These are phyloP conservation scores for Actenoides lindsayi DNA, from an alignment of 2,113 vertebrate species.

Conservation along the genomic window DNA sequence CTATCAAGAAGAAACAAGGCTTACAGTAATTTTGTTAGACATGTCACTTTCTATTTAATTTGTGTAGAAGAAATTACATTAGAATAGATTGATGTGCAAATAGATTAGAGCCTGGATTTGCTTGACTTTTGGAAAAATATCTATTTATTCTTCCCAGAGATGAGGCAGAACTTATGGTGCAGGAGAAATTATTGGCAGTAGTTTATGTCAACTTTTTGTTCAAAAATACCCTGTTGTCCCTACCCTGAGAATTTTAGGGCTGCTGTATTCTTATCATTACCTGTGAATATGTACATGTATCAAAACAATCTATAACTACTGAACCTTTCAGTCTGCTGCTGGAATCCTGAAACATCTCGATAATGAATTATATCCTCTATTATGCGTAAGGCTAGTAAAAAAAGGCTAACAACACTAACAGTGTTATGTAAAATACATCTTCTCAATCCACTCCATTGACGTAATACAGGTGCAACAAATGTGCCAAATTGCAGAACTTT, in stretches of 20 bases:
- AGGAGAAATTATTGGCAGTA: not conserved
- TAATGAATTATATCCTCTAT: not conserved
- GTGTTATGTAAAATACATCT: rapidly evolving
- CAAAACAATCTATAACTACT: not conserved
- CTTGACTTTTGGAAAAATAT: not conserved
- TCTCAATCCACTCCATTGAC: not conserved
- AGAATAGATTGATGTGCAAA: not conserved
- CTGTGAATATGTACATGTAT: not conserved
- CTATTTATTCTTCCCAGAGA: not conserved
- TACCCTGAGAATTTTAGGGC: not conserved
- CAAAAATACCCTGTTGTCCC: not conserved
- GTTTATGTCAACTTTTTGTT: not conserved
- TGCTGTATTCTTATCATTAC: not conserved
- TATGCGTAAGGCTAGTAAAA: not conserved
- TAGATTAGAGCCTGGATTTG: not conserved
- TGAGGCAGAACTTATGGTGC: not conserved
- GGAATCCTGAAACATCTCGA: not conserved
- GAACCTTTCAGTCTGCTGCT: not conserved
- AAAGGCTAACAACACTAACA: rapidly evolving
- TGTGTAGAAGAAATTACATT: not conserved
- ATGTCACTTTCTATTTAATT: not conserved
- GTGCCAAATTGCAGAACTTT: not conserved
- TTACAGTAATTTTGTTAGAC: not conserved
- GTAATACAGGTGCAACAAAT: not conserved
- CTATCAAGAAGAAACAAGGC: not conserved